Evolutionary conservation across 2,113 vertebrate species (phyloP).

Genomic region (Petaurus breviceps): DNA sequence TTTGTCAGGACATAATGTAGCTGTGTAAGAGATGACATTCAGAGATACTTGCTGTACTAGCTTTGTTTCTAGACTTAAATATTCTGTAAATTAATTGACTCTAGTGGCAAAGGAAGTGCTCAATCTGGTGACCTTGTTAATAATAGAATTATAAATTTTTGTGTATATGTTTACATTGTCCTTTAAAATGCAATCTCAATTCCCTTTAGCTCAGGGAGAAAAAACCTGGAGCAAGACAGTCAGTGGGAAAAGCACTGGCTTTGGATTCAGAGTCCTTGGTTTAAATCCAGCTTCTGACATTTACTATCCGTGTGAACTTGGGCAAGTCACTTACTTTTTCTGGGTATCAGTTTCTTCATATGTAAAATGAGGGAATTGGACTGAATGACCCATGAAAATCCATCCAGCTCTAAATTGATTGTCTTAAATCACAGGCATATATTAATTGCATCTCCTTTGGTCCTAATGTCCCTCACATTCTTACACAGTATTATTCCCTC

Average conservation of each 20-base stretch:
- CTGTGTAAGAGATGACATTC: slow-evolving; percentile 79
- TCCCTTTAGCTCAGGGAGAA: slow-evolving; percentile 60
- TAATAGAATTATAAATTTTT: slow-evolving; percentile 62
- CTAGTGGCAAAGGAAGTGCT: slow-evolving; percentile 53
- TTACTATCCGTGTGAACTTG: not conserved
- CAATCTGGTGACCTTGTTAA: slow-evolving; percentile 56
- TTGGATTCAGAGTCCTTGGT: not conserved
- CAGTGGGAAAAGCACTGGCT: not conserved
- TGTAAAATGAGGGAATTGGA: not conserved
- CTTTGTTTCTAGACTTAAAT: slow-evolving; percentile 73
- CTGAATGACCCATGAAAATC: not conserved
- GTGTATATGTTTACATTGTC: slow-evolving; percentile 57
- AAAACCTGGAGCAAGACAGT: slow-evolving; percentile 40
- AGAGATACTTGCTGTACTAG: slow-evolving; percentile 71
- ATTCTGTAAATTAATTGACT: slow-evolving; percentile 77
- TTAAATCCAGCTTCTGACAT: not conserved
- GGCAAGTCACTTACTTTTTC: not conserved
- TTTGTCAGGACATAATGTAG: slow-evolving; percentile 73
- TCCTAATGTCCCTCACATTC: slow-evolving; percentile 23
- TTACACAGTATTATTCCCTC: not conserved
- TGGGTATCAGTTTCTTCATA: not conserved
- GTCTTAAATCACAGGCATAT: slow-evolving; percentile 2
- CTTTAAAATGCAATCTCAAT: slow-evolving; percentile 62
- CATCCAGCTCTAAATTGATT: not conserved
- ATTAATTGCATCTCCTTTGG: slow-evolving; percentile 14